These are phyloP conservation scores for Lacerta viridis DNA, from an alignment of 2,797 vertebrate species.

Conservation along the genomic window DNA sequence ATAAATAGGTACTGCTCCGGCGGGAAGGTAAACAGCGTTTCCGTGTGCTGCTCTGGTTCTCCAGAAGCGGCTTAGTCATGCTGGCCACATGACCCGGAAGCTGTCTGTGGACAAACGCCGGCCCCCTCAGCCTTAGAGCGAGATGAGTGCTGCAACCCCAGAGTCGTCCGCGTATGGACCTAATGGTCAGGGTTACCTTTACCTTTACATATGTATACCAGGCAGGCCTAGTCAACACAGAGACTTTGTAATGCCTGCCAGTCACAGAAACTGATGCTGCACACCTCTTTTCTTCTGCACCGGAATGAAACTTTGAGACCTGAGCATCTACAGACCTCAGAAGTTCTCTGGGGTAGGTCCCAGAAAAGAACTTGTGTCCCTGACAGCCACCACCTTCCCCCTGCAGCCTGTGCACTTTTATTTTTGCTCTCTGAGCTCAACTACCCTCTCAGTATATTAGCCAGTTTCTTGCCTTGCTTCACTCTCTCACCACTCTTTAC, in stretches of 20 bases:
- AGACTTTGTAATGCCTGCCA: background rate
- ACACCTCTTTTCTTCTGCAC: background rate
- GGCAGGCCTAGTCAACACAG: background rate
- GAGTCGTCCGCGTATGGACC: no score
- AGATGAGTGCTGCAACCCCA: no score
- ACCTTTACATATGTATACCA: no score
- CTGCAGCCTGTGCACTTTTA: background rate
- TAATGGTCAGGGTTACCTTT: no score
- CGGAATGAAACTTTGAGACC: background rate
- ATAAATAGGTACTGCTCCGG: no score
- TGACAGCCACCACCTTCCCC: background rate
- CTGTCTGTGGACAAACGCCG: no score
- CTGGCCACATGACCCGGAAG: no score
- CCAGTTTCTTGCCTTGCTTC: constrained; percentile 10
- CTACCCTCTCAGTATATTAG: background rate
- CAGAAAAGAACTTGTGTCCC: background rate
- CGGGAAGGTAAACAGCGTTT: no score
- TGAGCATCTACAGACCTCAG: background rate
- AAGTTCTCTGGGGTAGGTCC: background rate
- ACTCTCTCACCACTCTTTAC: background rate
- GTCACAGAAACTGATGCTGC: background rate
- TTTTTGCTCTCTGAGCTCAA: background rate
- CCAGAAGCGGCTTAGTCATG: no score
- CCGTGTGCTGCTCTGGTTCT: no score
- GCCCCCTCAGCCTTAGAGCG: no score